These are phyloP conservation scores for Anseranas semipalmata DNA, from an alignment of 2,113 vertebrate genomes.

Conservation along the genomic window DNA sequence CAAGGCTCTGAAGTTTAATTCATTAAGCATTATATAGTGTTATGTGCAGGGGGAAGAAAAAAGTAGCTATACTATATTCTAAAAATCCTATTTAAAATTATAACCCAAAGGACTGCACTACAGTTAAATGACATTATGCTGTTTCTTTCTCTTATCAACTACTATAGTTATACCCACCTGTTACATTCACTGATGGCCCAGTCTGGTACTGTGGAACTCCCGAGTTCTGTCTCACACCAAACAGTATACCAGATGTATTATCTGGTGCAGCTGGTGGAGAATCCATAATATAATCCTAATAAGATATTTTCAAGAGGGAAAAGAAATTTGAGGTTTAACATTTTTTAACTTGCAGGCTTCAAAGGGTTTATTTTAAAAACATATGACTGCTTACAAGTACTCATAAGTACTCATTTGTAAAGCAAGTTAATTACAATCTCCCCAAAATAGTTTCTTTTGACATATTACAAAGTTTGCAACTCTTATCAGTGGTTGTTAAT, in stretches of 20 bases:
- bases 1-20: not conserved
- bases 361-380: conserved; percentile 48
- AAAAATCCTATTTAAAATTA: conserved; percentile 26
- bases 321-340: conserved; percentile 49
- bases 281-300: conserved; percentile 86
- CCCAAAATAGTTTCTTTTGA: not conserved
- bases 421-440: not conserved
- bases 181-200: conserved; percentile 81
- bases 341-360: conserved; percentile 35
- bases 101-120: not conserved
- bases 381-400: conserved; percentile 18
- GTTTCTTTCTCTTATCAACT: conserved; percentile 37
- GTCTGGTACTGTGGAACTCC: conserved; percentile 83
- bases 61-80: not conserved
- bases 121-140: not conserved
- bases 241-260: conserved; percentile 83
- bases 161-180: conserved; percentile 81
- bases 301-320: conserved; percentile 69
- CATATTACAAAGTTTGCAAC: not conserved
- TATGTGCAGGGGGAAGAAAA: not conserved
- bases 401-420: not conserved
- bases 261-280: conserved; percentile 81
- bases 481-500: not conserved
- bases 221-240: conserved; percentile 78
- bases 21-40: not conserved